A percentile compares a stretch with the other conserved stretches of the same genome.
Evolutionary conservation across 2,113 vertebrate genomes (phyloP).

Genomic region (Stegastes partitus): DNA sequence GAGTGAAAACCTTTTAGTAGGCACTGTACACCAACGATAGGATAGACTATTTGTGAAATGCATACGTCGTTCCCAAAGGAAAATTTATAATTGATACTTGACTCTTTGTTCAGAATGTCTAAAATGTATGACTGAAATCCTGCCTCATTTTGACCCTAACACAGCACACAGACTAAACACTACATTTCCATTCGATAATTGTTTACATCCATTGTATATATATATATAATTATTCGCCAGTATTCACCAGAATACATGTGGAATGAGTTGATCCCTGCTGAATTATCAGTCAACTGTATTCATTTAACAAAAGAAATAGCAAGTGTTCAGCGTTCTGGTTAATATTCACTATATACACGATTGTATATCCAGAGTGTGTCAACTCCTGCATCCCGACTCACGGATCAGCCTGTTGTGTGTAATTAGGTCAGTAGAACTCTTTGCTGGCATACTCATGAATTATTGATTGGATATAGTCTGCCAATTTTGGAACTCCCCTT

Average conservation of each 20-base stretch:
- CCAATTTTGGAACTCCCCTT: slow-evolving; percentile 45
- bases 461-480: slow-evolving; percentile 66
- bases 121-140: background rate
- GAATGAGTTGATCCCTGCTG: background rate
- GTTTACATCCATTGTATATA: background rate
- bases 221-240: background rate
- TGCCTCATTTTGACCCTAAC: background rate
- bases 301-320: background rate
- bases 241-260: background rate
- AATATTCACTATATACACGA: background rate
- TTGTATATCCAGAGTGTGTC: background rate
- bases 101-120: background rate
- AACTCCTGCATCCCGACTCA: background rate
- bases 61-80: too few relatives aligned
- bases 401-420: slow-evolving; percentile 16
- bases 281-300: background rate
- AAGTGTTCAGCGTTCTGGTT: background rate
- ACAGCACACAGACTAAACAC: background rate
- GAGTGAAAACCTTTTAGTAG: too few relatives aligned
- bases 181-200: background rate
- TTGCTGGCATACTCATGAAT: slow-evolving; percentile 67
- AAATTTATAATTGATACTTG: too few relatives aligned
- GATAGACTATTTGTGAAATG: too few relatives aligned
- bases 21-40: too few relatives aligned
- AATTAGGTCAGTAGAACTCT: slow-evolving; percentile 74